Evolutionary conservation across 1,140 invertebrate genomes (phyloP), one percentile per base, ranked within the genome.

Genomic region (Ceratoteleas bidentatus): DNA sequence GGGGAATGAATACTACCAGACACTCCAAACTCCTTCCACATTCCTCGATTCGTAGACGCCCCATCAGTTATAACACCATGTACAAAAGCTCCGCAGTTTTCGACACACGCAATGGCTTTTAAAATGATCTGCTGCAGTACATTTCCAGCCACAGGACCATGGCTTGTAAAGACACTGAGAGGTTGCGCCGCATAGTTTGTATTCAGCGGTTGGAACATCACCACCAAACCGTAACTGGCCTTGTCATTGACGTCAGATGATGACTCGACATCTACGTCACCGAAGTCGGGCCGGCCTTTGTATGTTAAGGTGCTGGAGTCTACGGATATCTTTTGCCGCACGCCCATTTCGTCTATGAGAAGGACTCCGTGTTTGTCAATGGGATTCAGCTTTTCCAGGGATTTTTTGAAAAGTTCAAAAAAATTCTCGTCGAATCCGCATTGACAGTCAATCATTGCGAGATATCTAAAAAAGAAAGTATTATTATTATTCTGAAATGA

Each of bases 171-270:
- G n/a, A 84, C 82, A 14, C 58, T 61, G 3, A 61, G n/a, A 3
- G 58, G 58, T 49, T 47, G 58, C 38, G 24, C 58, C 8, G 40
- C 15, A 61, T 62, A 68, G 10, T 56, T 34, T 24, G 73, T 56
- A 14, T 58, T 43, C 9, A 82, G 24, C n/a, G 73, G 65, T 36
- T 84, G 80, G 24, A 62, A 83, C 69, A 84, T 79, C 4, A 83
- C n/a, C 10, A 80, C 75, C n/a, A 80, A 64, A 11, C 69, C 80
- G 57, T 83, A 50, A 45, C 74, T 72, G 3, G 75, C 76, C 15
- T 70, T 58, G 6, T 43, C 38, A 58, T 45, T 32, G 3, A 24
- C 5, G 36, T 43, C 10, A 43, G 6, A 6, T 11, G 6, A 6
- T 11, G 3, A 34, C 33, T 13, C 13, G 9, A 14, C 9, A 0